Conservation (phyloP, 92 coral and sea anemone genomes). For the Zoanthus sociatus region DNA sequence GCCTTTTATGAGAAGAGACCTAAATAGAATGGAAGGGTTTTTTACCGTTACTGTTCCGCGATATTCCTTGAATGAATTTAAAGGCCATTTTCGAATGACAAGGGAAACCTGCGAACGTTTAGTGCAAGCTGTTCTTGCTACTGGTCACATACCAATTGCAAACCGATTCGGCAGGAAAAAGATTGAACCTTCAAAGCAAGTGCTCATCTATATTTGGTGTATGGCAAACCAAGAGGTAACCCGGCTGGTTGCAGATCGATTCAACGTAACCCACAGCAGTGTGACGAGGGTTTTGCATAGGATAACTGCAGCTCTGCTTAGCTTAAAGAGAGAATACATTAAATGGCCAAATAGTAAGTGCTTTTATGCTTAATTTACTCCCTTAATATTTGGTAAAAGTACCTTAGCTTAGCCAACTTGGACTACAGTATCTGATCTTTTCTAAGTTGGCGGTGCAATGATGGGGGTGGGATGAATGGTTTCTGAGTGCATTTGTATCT, state of each 20-base stretch:
- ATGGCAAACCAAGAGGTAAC: conserved; percentile 39
- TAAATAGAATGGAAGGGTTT: no score
- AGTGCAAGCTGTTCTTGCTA: conserved; percentile 8
- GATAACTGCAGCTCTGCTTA: conserved; percentile 9
- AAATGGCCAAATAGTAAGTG: conserved; percentile 15
- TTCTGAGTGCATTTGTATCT: conserved; percentile 5
- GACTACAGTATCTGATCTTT: background rate
- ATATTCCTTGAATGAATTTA: conserved; percentile 31
- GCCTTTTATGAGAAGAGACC: no score
- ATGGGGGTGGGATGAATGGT: background rate
- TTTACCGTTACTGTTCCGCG: no score
- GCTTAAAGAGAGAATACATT: background rate
- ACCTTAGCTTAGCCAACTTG: conserved; percentile 1
- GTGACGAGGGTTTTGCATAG: conserved; percentile 25
- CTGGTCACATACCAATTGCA: conserved; percentile 15
- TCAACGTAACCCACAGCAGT: conserved; percentile 48
- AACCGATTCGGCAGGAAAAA: conserved; percentile 13
- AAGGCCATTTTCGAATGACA: conserved; percentile 35
- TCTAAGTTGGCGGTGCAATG: background rate
- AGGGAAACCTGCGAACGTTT: conserved; percentile 13
- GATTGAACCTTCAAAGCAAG: conserved; percentile 46
- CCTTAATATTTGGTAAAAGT: background rate
- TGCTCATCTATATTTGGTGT: conserved; percentile 42
- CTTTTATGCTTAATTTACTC: background rate
- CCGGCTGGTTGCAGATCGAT: conserved; percentile 41